Percentiles rank a stretch among this genome's conserved stretches.
phyloP scores from a whole-genome alignment of 2,797 vertebrate species.

The Melanotaenia trifasciata region DNA sequence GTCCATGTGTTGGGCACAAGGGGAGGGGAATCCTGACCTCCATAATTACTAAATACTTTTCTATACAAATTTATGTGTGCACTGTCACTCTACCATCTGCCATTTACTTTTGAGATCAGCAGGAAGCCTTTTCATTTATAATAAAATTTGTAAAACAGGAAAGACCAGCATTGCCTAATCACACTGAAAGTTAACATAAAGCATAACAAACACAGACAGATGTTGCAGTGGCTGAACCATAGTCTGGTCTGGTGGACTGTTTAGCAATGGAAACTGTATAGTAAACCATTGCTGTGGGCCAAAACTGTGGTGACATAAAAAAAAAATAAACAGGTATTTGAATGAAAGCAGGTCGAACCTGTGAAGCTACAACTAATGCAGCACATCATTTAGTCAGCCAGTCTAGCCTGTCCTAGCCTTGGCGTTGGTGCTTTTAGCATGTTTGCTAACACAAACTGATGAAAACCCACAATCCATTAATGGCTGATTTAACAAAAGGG shows the following conservation, averaged over 20 bases:
- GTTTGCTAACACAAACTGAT: slow-evolving; percentile 9
- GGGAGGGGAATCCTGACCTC: slow-evolving; percentile 13
- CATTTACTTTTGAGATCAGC: slow-evolving; percentile 49
- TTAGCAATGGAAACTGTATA: slow-evolving; percentile 40
- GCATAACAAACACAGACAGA: slow-evolving; percentile 39
- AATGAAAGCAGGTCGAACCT: slow-evolving; percentile 70
- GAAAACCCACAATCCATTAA: slow-evolving; percentile 12
- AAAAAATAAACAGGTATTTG: slow-evolving; percentile 51
- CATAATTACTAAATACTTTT: slow-evolving; percentile 42
- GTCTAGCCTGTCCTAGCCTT: slow-evolving; percentile 11
- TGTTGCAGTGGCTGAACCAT: slow-evolving; percentile 13
- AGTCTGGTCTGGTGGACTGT: slow-evolving; percentile 24
- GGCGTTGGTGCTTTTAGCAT: slow-evolving; percentile 15
- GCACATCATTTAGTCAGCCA: slow-evolving; percentile 52
- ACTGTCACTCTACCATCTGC: slow-evolving; percentile 20
- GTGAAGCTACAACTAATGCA: slow-evolving; percentile 50
- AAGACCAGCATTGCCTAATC: slow-evolving; percentile 15
- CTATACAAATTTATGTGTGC: slow-evolving; percentile 30
- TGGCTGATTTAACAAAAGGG: neutral
- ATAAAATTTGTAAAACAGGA: slow-evolving; percentile 54
- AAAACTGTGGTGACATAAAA: slow-evolving; percentile 53
- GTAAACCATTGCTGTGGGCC: slow-evolving; percentile 36
- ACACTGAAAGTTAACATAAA: slow-evolving; percentile 33
- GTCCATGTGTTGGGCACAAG: slow-evolving; percentile 4
- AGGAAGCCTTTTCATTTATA: slow-evolving; percentile 62